These are phyloP conservation scores for Polyommatus iphigenia DNA, from an alignment of 2,888 invertebrate genomes.

Conservation along the genomic window DNA sequence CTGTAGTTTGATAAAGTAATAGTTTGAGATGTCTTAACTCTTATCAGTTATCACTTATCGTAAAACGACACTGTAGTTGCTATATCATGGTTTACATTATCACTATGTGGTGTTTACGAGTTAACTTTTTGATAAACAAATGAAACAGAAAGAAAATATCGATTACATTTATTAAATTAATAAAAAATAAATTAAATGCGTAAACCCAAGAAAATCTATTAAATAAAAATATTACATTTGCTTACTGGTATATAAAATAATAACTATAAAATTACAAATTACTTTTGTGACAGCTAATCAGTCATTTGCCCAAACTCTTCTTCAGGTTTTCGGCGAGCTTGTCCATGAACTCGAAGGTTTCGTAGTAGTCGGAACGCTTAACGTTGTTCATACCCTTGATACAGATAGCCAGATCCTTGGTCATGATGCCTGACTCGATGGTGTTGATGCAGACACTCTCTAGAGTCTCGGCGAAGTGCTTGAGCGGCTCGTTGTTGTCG, in stretches of 20 bases:
- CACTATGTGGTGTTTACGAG: background rate
- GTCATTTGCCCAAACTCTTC: constrained; percentile 81
- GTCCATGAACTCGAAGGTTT: constrained; percentile 98
- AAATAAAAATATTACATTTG: constrained; percentile 46
- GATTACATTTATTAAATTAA: constrained; percentile 35
- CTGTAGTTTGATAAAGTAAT: background rate
- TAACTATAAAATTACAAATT: constrained; percentile 54
- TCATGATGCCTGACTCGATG: constrained; percentile 97
- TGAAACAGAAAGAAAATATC: constrained; percentile 27
- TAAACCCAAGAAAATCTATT: constrained; percentile 52
- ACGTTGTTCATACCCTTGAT: constrained; percentile 95
- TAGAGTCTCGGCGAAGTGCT: constrained; percentile 90
- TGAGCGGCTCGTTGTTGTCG: constrained; percentile 89
- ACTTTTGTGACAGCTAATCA: constrained; percentile 50
- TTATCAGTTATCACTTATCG: constrained; percentile 1
- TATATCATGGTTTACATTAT: constrained; percentile 1
- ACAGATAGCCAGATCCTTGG: constrained; percentile 99
- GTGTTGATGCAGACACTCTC: constrained; percentile 96
- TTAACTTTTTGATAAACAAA: constrained; percentile 11
- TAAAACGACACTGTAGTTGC: background rate
- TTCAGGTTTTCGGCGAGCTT: constrained; percentile 95
- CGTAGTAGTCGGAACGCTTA: constrained; percentile 91
- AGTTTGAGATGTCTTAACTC: background rate
- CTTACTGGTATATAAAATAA: constrained; percentile 40
- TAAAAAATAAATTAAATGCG: constrained; percentile 60